phyloP scores from a whole-genome alignment of 2,888 invertebrate species.

The Oscheius sp. region DNA sequence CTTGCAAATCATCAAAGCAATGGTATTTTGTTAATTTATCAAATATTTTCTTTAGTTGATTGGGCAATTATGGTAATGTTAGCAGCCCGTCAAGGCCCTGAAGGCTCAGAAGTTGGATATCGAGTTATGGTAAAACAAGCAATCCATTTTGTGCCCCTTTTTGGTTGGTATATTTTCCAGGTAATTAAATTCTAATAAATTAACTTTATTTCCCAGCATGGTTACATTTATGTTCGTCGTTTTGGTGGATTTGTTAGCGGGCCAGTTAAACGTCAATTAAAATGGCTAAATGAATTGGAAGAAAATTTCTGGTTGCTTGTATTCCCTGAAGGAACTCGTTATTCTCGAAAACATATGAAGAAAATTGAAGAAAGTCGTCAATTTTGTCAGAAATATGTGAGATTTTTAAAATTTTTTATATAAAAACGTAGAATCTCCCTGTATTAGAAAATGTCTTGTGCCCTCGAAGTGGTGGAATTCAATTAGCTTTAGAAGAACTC shows the following conservation, averaged over 20 bases:
- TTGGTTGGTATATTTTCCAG: slow-evolving; percentile 72
- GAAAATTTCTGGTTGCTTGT: slow-evolving; percentile 67
- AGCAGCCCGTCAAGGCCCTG: slow-evolving; percentile 60
- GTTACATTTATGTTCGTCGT: slow-evolving; percentile 69
- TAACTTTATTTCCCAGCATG: slow-evolving; percentile 50
- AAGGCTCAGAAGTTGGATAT: slow-evolving; percentile 59
- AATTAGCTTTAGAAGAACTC: slow-evolving; percentile 60
- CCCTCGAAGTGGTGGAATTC: slow-evolving; percentile 64
- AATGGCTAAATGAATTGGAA: slow-evolving; percentile 54
- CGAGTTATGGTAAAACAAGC: slow-evolving; percentile 67
- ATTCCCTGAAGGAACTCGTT: slow-evolving; percentile 64
- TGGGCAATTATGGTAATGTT: slow-evolving; percentile 68
- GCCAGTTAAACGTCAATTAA: slow-evolving; percentile 61
- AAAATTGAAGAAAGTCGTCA: slow-evolving; percentile 51
- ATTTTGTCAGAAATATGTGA: slow-evolving; percentile 44
- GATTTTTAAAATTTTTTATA: neutral
- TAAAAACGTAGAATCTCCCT: slow-evolving; percentile 42
- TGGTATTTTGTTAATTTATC: slow-evolving; percentile 41
- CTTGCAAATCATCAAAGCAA: slow-evolving; percentile 70
- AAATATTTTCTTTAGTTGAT: slow-evolving; percentile 52
- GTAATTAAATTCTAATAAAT: slow-evolving; percentile 35
- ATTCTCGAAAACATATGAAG: slow-evolving; percentile 45
- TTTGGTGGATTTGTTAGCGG: slow-evolving; percentile 62
- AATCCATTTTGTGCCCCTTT: slow-evolving; percentile 68
- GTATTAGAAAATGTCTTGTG: slow-evolving; percentile 59